A percentile compares a stretch with the other conserved stretches of the same genome.
Conservation (phyloP, 2,797 vertebrate species). For the Chrosomus eos region DNA sequence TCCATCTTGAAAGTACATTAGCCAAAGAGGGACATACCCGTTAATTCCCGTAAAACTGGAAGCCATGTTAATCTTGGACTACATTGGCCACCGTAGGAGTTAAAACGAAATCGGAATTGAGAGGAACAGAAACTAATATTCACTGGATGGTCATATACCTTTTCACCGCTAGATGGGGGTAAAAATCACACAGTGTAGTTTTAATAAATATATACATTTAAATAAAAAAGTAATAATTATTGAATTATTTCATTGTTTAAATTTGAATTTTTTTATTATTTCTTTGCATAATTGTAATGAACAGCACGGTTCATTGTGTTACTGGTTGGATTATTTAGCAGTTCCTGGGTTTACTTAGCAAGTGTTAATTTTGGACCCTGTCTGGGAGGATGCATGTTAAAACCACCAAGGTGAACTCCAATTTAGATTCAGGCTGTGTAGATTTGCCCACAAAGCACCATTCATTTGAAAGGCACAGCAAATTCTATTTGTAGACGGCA, state of each 20-base stretch:
- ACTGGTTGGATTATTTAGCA: background rate
- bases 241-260: background rate
- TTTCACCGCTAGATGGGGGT: no score
- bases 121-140: no score
- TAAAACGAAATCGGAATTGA: no score
- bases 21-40: no score
- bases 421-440: conserved; percentile 24
- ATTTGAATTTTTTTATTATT: background rate
- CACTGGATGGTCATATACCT: no score
- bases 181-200: no score
- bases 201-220: background rate
- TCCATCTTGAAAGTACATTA: no score
- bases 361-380: conserved; percentile 18
- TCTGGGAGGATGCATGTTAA: background rate
- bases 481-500: conserved; percentile 35
- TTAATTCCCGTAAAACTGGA: no score
- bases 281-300: background rate
- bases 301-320: background rate
- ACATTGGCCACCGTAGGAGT: no score
- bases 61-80: no score
- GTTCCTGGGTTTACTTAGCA: background rate
- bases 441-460: conserved; percentile 29
- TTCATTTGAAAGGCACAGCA: conserved; percentile 30
- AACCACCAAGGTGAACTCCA: conserved; percentile 17
- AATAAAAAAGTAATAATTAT: background rate